Evolutionary conservation across 1,140 invertebrate species (phyloP), one percentile per base, ranked within the genome.

Genomic region (Pseudomyrmex dendroicus): DNA sequence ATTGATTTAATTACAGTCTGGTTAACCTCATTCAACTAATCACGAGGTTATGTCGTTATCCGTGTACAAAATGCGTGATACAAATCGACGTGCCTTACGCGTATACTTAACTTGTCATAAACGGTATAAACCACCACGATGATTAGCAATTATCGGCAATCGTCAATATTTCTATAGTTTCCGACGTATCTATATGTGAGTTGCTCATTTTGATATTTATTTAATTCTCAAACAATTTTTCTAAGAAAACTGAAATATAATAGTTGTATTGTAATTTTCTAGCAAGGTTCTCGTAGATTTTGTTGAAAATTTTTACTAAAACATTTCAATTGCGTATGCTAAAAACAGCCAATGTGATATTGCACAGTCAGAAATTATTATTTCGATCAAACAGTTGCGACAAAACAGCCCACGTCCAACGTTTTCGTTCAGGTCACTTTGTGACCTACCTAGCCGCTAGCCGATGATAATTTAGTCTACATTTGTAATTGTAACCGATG

Each of bases 21-120:
- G 63, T 86, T 85, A 85, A 67, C 74, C 85, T 85, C 74, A 72
- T 82, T 61, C 68, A 66, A 85, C 22, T 67, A 73, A 85, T 84
- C 68, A 73, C 59, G 44, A 77, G 62, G 48, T 82, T 74, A 54
- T 70, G 35, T 64, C 62, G 35, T 64, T 35, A 5, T 20, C 25
- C 25, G 52, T 35, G 61, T 13, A 46, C 46, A 63, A 35, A 64
- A 67, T 67, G 20, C 66, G 15, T 20, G n/a, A 72, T 80, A 10
- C 44, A 61, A 72, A 80, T 80, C 20, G 66, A 44, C 50, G 44
- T 66, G 15, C 35, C 76, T 80, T 80, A 56, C 20, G 44, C 22
- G 54, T 61, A 59, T 80, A 80, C 76, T 80, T 80, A 70, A 48
- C 44, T 61, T 44, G 44, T 12, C 8, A 50, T 70, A 50, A 20